Evolutionary conservation across 2,888 invertebrate species (phyloP).

Genomic region (Phania funesta): DNA sequence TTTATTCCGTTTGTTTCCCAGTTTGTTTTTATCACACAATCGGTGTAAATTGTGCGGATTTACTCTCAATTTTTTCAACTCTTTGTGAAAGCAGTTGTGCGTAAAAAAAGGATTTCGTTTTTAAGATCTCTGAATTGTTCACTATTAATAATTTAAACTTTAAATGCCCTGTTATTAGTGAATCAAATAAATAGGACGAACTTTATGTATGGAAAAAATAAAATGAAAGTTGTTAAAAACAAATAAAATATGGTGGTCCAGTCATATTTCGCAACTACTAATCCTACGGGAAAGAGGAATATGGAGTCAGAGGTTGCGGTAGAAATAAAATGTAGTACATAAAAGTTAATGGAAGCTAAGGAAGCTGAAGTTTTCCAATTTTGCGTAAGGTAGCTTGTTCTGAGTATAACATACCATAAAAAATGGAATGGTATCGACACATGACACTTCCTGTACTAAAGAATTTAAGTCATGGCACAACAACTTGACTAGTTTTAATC

Average conservation of each 20-base stretch:
- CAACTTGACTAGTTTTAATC: too few species aligned
- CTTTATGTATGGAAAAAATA: not conserved
- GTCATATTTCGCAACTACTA: too few species aligned
- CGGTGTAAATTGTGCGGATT: constrained; percentile 56
- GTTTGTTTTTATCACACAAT: constrained; percentile 55
- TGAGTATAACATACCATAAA: too few species aligned
- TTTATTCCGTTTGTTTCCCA: constrained; percentile 36
- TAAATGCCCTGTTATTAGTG: not conserved
- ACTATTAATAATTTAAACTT: constrained; percentile 29
- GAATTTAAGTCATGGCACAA: too few species aligned
- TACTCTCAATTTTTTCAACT: constrained; percentile 8
- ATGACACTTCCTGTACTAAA: too few species aligned
- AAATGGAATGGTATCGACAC: too few species aligned
- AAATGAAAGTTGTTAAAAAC: not conserved
- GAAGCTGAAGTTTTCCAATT: too few species aligned
- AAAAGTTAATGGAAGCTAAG: too few species aligned
- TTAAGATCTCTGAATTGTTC: constrained; percentile 16
- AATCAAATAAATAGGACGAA: not conserved
- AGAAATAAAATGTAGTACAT: too few species aligned
- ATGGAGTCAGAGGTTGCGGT: too few species aligned
- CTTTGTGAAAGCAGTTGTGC: constrained; percentile 39
- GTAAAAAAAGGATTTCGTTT: constrained; percentile 43
- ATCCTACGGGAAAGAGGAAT: too few species aligned
- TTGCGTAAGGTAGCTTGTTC: too few species aligned
- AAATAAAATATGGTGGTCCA: not conserved